These are phyloP conservation scores for Drosophila buzzatii DNA, from an alignment of 2,888 invertebrate genomes.

Conservation along the genomic window DNA sequence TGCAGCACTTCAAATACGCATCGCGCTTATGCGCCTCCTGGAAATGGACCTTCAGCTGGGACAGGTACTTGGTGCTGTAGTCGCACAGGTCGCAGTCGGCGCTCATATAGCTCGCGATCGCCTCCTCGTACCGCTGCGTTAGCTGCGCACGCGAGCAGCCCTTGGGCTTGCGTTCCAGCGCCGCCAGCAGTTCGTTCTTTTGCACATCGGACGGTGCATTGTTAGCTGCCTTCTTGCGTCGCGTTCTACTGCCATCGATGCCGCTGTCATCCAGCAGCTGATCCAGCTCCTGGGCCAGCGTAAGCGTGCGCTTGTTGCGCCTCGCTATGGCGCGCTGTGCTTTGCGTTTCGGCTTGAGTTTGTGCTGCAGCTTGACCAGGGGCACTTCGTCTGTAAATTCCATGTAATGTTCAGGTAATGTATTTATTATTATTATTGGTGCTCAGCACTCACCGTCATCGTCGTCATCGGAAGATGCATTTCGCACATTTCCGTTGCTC, in stretches of 20 bases:
- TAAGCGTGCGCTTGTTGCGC: conserved; percentile 20
- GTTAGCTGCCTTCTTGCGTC: conserved; percentile 32
- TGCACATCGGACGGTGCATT: conserved; percentile 37
- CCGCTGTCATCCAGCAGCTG: conserved; percentile 45
- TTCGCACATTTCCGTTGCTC: conserved; percentile 3
- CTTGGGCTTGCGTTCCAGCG: conserved; percentile 67
- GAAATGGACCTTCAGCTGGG: conserved; percentile 75
- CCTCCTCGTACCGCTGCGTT: conserved; percentile 68
- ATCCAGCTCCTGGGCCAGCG: conserved; percentile 57
- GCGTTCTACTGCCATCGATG: conserved; percentile 11
- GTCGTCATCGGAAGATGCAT: conserved; percentile 37
- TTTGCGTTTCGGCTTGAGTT: conserved; percentile 58
- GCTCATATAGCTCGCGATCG: conserved; percentile 74
- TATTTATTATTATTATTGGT: neutral
- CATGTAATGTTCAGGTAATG: neutral
- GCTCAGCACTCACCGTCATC: conserved; percentile 48
- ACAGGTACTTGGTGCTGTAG: conserved; percentile 65
- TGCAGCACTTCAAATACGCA: conserved; percentile 80
- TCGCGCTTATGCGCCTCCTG: conserved; percentile 71
- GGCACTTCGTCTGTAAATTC: conserved; percentile 59
- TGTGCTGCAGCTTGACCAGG: conserved; percentile 60
- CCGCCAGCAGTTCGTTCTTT: conserved; percentile 52
- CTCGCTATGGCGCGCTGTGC: conserved; percentile 9
- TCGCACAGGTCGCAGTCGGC: conserved; percentile 80
- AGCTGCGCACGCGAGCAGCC: conserved; percentile 71